These are phyloP conservation scores for Caenorhabditis wallacei DNA, from an alignment of 2,888 invertebrate genomes.

Conservation along the genomic window DNA sequence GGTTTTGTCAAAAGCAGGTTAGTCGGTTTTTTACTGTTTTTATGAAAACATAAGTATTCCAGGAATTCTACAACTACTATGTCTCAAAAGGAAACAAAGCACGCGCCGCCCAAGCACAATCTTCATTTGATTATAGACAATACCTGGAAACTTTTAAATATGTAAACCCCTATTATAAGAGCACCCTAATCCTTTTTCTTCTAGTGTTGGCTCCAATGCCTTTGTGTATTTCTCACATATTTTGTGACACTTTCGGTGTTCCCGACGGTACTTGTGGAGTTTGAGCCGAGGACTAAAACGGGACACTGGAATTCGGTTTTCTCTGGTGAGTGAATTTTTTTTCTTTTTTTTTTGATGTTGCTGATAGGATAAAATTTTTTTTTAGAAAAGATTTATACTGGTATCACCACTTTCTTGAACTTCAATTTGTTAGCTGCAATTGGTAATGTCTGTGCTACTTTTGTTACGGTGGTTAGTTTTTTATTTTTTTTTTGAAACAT, in stretches of 20 bases:
- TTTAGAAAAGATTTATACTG: slow-evolving; percentile 83
- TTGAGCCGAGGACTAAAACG: slow-evolving; percentile 84
- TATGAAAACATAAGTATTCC: no score
- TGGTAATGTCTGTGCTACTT: slow-evolving; percentile 92
- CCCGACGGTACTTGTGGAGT: slow-evolving; percentile 89
- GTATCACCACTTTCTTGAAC: slow-evolving; percentile 92
- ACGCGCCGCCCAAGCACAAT: slow-evolving; percentile 20
- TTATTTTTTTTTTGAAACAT: no score
- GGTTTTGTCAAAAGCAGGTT: slow-evolving; percentile 93
- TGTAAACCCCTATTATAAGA: slow-evolving; percentile 22
- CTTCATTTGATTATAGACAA: slow-evolving; percentile 46
- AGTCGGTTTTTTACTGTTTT: slow-evolving; percentile 86
- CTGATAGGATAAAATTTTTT: no score
- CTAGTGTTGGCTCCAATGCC: slow-evolving; percentile 88
- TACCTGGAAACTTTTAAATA: slow-evolving; percentile 62
- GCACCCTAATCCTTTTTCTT: slow-evolving; percentile 22
- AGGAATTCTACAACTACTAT: slow-evolving; percentile 69
- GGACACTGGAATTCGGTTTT: slow-evolving; percentile 57
- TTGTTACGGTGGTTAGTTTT: slow-evolving; percentile 87
- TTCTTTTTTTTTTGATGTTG: no score
- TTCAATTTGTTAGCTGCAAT: slow-evolving; percentile 95
- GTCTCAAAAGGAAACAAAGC: slow-evolving; percentile 59
- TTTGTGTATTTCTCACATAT: slow-evolving; percentile 94
- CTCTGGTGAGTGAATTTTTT: slow-evolving; percentile 37
- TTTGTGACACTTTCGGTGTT: slow-evolving; percentile 94